Evolutionary conservation across 2,113 vertebrate genomes (phyloP).

Genomic region (Neogobius melanostomus): DNA sequence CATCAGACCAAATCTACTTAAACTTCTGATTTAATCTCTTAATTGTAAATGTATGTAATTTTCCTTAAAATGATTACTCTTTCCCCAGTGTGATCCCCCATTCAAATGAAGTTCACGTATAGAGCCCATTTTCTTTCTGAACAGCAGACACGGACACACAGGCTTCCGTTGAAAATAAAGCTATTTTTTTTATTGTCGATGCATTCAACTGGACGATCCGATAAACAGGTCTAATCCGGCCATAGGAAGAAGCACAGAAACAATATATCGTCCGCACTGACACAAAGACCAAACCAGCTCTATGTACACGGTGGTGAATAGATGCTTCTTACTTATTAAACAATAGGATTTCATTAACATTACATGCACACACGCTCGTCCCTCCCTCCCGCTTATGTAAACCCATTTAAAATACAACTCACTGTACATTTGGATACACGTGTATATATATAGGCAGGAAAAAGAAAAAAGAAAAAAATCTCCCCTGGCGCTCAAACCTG

Average conservation of each 20-base stretch:
- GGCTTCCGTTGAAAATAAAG: slow-evolving; percentile 94
- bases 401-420: slow-evolving; percentile 90
- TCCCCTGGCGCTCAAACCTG: slow-evolving; percentile 81
- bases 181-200: slow-evolving; percentile 99
- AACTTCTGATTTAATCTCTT: too few species aligned
- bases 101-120: too few species aligned
- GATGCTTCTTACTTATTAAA: slow-evolving; percentile 78
- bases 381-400: slow-evolving; percentile 60
- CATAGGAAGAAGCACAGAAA: slow-evolving; percentile 87
- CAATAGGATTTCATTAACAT: slow-evolving; percentile 74
- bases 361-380: slow-evolving; percentile 86
- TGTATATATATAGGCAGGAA: too few species aligned
- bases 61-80: too few species aligned
- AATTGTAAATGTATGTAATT: too few species aligned
- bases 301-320: slow-evolving; percentile 84
- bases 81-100: too few species aligned
- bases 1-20: too few species aligned
- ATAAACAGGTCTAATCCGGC: slow-evolving; percentile 97
- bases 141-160: not conserved
- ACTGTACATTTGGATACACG: slow-evolving; percentile 87
- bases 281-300: slow-evolving; percentile 89
- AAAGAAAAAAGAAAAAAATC: slow-evolving; percentile 61
- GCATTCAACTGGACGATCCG: slow-evolving; percentile 94
- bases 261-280: slow-evolving; percentile 84
- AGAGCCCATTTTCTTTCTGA: too few species aligned